Base-by-base conservation (phyloP, 2,888 invertebrate genomes). In the Ophioninae sp. region DNA sequence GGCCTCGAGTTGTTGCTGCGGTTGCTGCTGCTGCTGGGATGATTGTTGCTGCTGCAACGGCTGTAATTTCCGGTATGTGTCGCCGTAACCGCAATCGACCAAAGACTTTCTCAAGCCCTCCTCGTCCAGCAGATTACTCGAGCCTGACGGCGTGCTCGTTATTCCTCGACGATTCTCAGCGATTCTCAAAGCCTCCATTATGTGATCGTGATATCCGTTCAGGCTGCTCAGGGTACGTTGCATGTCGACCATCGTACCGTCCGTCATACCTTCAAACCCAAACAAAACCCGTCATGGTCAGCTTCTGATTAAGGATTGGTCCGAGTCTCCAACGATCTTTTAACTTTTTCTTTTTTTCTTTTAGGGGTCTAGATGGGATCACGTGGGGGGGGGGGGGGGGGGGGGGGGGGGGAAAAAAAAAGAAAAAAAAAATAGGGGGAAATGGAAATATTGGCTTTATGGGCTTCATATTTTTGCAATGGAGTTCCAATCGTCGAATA, bases 161-260 rank as follows among this genome's bases (percentile, higher is more conserved):
- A 95, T 92, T 91, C 95, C 93, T 20, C 96, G 95, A 90, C 96
- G 96, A 0, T 94, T 94, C 37, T 97, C 97, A 13, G 98, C 98
- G 87, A 95, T 96, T 87, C 97, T 95, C 88, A 98, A 93, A n/a
- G 97, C 98, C 92, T 97, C 97, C 87, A 98, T 94, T 89, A 98
- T 97, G 91, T 97, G 97, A 91, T 98, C 98, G 93, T 98, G 98
- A 93, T 98, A 98, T 63, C 98, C 98, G 92, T 98, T 97, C 64
- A 98, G 94, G 83, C 96, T 97, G 94, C 97, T 97, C n/a, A 97
- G 94, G 71, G 97, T 97, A 88, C 97, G 95, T 91, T 98, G 97
- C 92, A 97, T 96, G 88, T 97, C 97, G 1, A 96, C 95, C 84
- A 96, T 96, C 22, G 95, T 94, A 0, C 94, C 94, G 78, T 94